phyloP scores from a whole-genome alignment of 2,888 invertebrate genomes.

The Acleris laterana region DNA sequence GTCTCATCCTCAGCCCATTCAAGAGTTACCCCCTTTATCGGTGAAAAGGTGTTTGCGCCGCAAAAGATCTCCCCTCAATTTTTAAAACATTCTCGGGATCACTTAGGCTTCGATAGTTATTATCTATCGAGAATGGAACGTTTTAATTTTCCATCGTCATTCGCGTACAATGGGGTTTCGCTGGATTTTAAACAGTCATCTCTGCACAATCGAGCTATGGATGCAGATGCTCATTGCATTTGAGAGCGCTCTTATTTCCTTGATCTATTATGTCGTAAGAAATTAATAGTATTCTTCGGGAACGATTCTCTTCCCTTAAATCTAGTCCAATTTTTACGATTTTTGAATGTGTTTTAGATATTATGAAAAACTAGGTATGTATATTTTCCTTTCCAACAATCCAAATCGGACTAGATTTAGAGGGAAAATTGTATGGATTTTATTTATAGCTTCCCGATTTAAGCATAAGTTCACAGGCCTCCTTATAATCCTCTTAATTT shows the following conservation, averaged over 20 bases:
- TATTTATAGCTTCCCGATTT: too few species aligned
- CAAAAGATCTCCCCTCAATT: constrained; percentile 79
- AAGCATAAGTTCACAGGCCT: too few species aligned
- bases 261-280: neutral
- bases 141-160: constrained; percentile 83
- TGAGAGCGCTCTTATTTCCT: neutral
- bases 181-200: constrained; percentile 75
- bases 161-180: constrained; percentile 70
- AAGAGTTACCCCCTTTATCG: constrained; percentile 57
- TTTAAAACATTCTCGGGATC: constrained; percentile 74
- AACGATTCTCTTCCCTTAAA: too few species aligned
- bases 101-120: constrained; percentile 84
- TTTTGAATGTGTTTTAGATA: too few species aligned
- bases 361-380: too few species aligned
- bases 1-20: constrained; percentile 74
- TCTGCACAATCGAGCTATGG: constrained; percentile 60
- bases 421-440: too few species aligned
- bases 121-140: constrained; percentile 72
- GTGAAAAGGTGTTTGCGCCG: constrained; percentile 84
- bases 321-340: too few species aligned
- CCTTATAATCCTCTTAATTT: neutral
- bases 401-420: too few species aligned
- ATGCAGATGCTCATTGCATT: constrained; percentile 44
- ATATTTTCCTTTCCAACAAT: too few species aligned
- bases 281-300: too few species aligned